Percentiles rank a stretch among this genome's conserved stretches.
Evolutionary conservation across 2,888 invertebrate genomes (phyloP).

Genomic region (Hemistola chrysoprasaria): DNA sequence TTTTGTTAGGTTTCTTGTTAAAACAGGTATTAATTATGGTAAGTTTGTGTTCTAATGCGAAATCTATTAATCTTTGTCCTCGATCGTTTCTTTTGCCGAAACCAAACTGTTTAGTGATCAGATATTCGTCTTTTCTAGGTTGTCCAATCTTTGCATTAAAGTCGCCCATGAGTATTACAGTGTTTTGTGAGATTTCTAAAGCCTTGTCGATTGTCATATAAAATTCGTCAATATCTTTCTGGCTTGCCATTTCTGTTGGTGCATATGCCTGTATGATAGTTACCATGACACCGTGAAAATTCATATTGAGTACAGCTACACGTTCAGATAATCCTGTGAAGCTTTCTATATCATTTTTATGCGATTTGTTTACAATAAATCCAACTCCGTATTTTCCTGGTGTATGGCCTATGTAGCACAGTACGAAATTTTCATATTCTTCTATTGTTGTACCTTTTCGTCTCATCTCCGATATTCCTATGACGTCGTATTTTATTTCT

Average conservation of each 20-base stretch:
- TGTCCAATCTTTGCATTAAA: slow-evolving; percentile 7
- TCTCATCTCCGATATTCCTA: slow-evolving; percentile 15
- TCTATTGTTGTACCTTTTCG: slow-evolving; percentile 14
- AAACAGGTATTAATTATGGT: slow-evolving; percentile 1
- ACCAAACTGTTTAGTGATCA: slow-evolving; percentile 2
- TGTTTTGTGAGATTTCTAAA: slow-evolving; percentile 12
- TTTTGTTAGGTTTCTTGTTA: slow-evolving; percentile 1
- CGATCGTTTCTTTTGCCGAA: background rate
- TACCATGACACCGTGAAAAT: background rate
- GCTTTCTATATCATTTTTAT: slow-evolving; percentile 15
- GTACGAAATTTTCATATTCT: slow-evolving; percentile 15
- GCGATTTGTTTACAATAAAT: slow-evolving; percentile 17
- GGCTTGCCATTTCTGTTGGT: no score
- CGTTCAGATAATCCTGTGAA: slow-evolving; percentile 17
- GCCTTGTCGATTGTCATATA: slow-evolving; percentile 10
- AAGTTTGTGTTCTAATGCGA: slow-evolving; percentile 4
- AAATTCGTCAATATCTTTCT: no score
- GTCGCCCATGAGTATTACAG: slow-evolving; percentile 24
- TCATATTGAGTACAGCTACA: slow-evolving; percentile 7
- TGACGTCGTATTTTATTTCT: no score
- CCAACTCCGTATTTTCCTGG: slow-evolving; percentile 20
- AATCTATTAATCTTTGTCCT: slow-evolving; percentile 1
- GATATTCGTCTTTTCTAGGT: slow-evolving; percentile 12
- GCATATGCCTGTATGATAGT: no score
- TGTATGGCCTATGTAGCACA: slow-evolving; percentile 13